phyloP scores from a whole-genome alignment of 1,140 invertebrate genomes.

The Homalodisca vitripennis region DNA sequence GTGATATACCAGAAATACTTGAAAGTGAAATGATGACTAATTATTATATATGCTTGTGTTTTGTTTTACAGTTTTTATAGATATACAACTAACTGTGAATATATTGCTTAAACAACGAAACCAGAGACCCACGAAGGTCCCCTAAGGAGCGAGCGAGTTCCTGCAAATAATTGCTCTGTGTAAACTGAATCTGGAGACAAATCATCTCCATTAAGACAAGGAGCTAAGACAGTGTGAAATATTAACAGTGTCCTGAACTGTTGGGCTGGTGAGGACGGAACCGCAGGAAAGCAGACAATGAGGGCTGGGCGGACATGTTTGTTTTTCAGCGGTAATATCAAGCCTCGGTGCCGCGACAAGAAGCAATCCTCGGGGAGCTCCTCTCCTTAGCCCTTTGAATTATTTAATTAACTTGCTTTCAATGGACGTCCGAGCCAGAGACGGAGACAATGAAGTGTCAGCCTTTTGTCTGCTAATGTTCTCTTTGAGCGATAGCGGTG shows the following conservation, averaged over 20 bases:
- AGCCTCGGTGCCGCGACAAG: conserved; percentile 20
- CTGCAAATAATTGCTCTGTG: too few relatives aligned
- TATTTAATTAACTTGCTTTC: conserved; percentile 32
- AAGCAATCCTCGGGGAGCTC: conserved; percentile 3
- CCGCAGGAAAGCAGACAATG: conserved; percentile 19
- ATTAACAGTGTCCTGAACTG: conserved; percentile 4
- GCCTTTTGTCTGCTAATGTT: too few relatives aligned
- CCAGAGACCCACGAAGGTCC: too few relatives aligned
- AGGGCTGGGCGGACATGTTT: conserved; percentile 20
- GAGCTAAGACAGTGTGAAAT: conserved; percentile 7
- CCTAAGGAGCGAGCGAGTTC: too few relatives aligned
- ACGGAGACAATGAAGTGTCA: not conserved
- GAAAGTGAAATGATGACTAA: too few relatives aligned
- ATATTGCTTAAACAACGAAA: too few relatives aligned
- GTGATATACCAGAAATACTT: too few relatives aligned
- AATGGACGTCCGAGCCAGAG: conserved; percentile 21
- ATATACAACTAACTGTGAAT: too few relatives aligned
- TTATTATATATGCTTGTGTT: too few relatives aligned
- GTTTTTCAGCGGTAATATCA: conserved; percentile 30
- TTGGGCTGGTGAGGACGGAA: conserved; percentile 22
- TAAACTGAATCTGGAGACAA: too few relatives aligned
- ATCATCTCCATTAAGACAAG: too few relatives aligned
- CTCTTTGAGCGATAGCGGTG: conserved; percentile 1
- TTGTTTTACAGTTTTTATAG: too few relatives aligned
- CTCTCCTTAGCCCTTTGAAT: conserved; percentile 23